Evolutionary conservation across 30 jellyfish, hydroid and myxozoan species (phyloP), one percentile per base, ranked within the genome.

Genomic region (Aurelia aurita): DNA sequence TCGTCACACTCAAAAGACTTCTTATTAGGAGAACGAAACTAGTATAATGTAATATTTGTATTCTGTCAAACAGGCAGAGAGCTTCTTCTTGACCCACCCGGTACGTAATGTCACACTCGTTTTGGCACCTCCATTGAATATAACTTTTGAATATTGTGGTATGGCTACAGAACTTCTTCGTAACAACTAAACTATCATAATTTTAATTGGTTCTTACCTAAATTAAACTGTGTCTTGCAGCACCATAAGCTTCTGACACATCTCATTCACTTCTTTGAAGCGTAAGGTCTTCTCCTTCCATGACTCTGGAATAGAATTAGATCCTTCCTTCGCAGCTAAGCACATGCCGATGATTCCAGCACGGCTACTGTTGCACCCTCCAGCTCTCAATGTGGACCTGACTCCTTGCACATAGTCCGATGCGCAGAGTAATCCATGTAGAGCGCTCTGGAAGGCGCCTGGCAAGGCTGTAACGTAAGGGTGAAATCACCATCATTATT

Each of bases 321-420:
- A 22, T 9, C 84, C 84, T 28, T 28, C 83, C 16, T 70, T 44
- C 26, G 86, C 91, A 35, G 84, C 83, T 54, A 66, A 26, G 27
- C 83, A 65, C 83, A 60, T 60, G 44, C 76, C 91, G 65, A 80
- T 65, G 46, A 53, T 25, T 27, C 75, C 46, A 26, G 91, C 83
- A 45, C 91, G 91, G 35, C 78, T 51, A 15, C 73, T 26, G 43
- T 80, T 80, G 77, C 91, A 57, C 65, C 91, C 91, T 45, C 91
- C 91, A 68, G 84, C 91, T 21, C 57, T 53, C 75, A 80, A 68
- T 15, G 91, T 68, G 27, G 51, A 8, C 22, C 91, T 26, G 11
- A 80, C 84, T 19, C 91, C 84, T 29, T 80, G 70, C 61, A 67
- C 84, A 54, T 31, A 80, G 43, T 65, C 63, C 0, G 59, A 25